phyloP scores from a whole-genome alignment of 2,888 invertebrate genomes.

The Pseudococcus jackbeardsleyi region DNA sequence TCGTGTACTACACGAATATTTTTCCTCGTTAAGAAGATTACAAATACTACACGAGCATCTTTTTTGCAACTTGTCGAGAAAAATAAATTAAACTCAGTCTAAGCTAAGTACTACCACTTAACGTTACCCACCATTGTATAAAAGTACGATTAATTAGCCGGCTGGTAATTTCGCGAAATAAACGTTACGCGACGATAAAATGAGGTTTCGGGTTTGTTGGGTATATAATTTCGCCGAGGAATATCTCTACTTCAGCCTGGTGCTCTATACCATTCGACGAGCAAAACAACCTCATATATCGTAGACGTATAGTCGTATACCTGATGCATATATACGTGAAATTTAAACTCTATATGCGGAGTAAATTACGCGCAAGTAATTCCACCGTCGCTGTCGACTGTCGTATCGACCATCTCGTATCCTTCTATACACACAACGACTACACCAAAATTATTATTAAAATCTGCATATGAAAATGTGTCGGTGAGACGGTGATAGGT shows the following conservation, averaged over 20 bases:
- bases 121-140: constrained; percentile 17
- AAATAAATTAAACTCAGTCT: constrained; percentile 37
- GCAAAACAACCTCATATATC: constrained; percentile 21
- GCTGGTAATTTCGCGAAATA: constrained; percentile 25
- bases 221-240: neutral
- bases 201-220: constrained; percentile 36
- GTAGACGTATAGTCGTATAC: neutral
- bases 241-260: neutral
- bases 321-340: constrained; percentile 1
- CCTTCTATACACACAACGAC: neutral
- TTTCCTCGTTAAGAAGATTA: constrained; percentile 9
- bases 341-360: neutral
- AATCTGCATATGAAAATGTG: neutral
- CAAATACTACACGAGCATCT: constrained; percentile 28
- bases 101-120: constrained; percentile 39
- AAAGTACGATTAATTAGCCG: constrained; percentile 45
- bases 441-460: neutral
- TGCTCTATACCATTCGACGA: no score
- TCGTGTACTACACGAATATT: neutral
- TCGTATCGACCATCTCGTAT: constrained; percentile 5
- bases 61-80: neutral
- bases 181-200: constrained; percentile 41
- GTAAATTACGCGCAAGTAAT: constrained; percentile 22
- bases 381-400: no score
- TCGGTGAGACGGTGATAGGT: neutral